Conservation (phyloP, 2,113 vertebrate species). For the Herpetotheres cachinnans region DNA sequence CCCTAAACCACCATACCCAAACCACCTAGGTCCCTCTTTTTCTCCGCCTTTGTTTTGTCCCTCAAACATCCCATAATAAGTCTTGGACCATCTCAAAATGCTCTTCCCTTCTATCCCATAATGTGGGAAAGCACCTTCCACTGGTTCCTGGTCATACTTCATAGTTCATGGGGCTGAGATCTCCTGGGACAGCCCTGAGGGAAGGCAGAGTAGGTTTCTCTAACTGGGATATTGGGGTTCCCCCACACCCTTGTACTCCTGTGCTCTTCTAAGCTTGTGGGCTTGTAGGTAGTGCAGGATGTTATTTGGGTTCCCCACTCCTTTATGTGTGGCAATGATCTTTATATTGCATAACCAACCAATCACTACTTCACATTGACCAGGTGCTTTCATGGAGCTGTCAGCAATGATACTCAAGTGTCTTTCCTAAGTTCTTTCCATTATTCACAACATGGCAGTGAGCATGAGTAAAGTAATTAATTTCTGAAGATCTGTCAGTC, state of each 20-base stretch:
- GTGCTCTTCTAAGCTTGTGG: not conserved
- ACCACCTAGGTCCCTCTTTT: not conserved
- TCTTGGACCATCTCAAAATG: not conserved
- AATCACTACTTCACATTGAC: not conserved
- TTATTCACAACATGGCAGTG: not conserved
- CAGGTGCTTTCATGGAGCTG: not conserved
- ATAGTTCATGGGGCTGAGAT: not conserved
- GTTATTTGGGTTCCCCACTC: not conserved
- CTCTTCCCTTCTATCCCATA: not conserved
- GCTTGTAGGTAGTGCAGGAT: not conserved
- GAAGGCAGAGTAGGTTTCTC: not conserved
- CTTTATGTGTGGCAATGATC: not conserved
- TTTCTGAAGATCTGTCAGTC: not conserved
- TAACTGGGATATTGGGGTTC: not conserved
- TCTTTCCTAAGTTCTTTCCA: not conserved
- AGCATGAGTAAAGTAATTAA: not conserved
- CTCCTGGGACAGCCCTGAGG: not conserved
- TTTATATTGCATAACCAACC: not conserved
- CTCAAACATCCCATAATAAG: not conserved
- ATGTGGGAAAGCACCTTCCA: not conserved
- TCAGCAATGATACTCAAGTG: not conserved
- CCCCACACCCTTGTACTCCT: not conserved
- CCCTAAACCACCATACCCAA: not conserved
- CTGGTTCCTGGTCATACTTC: not conserved
- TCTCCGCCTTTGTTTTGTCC: not conserved